These are phyloP conservation scores for Chloroceryle aenea DNA, from an alignment of 2,113 vertebrate genomes.

Conservation along the genomic window DNA sequence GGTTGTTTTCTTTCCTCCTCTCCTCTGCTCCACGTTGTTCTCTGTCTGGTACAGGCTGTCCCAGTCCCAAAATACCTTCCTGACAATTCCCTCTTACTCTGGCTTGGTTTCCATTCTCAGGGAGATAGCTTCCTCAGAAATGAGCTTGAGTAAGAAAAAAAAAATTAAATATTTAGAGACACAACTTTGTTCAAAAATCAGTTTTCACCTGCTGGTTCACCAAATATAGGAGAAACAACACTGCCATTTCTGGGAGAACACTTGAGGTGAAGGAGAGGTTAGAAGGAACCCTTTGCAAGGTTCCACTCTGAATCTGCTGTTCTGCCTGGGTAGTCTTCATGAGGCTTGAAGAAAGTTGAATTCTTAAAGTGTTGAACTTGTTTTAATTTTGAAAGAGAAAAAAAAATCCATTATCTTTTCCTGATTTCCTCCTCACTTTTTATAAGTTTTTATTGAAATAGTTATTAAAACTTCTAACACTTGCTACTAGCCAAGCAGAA, in stretches of 20 bases:
- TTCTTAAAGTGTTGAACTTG: neutral
- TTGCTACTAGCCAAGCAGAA: neutral
- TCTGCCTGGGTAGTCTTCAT: neutral
- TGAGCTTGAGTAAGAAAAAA: neutral
- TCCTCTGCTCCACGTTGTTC: fast-evolving
- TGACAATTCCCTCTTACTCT: neutral
- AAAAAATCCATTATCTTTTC: neutral
- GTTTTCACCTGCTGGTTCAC: too few relatives aligned
- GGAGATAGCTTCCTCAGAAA: neutral
- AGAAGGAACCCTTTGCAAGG: neutral
- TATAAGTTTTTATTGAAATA: neutral
- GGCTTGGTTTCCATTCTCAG: neutral
- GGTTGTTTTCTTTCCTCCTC: neutral
- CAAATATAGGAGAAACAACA: neutral
- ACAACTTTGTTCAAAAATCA: neutral
- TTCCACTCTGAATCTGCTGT: neutral
- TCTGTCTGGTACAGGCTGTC: neutral
- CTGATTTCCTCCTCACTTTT: neutral
- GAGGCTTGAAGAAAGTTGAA: neutral
- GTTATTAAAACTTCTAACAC: neutral
- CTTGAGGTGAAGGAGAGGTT: neutral
- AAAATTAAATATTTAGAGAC: neutral
- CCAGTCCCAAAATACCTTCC: neutral
- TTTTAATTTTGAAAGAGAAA: neutral
- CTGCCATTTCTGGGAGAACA: too few relatives aligned